Evolutionary conservation across 2,797 vertebrate genomes (phyloP).

Genomic region (Champsocephalus esox): DNA sequence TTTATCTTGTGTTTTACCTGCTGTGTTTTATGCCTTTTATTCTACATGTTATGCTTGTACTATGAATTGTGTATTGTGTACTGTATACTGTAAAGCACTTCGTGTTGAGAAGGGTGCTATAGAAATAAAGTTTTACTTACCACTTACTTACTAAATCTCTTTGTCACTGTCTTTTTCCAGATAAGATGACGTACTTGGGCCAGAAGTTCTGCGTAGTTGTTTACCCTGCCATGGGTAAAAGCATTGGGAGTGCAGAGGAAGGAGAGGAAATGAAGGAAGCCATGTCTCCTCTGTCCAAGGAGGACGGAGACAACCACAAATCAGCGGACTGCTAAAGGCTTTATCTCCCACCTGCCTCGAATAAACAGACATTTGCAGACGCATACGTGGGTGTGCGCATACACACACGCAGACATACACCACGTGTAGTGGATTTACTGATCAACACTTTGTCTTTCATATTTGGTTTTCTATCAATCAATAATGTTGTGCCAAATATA

Average conservation of each 20-base stretch:
- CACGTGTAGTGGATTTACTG: conserved; percentile 38
- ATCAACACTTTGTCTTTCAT: conserved; percentile 38
- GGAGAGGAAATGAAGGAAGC: conserved; percentile 77
- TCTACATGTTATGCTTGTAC: too few species aligned
- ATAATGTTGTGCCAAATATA: conserved; percentile 55
- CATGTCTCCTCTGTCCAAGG: conserved; percentile 76
- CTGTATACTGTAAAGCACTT: too few species aligned
- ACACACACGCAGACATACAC: conserved; percentile 46
- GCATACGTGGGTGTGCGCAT: conserved; percentile 14
- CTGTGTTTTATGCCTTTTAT: too few species aligned
- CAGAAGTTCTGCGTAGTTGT: conserved; percentile 94
- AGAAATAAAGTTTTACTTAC: too few species aligned
- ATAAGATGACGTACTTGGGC: conserved; percentile 87
- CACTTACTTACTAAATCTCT: conserved; percentile 17
- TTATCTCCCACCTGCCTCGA: conserved; percentile 1
- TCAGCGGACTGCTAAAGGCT: conserved; percentile 74
- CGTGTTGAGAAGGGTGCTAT: too few species aligned
- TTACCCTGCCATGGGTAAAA: conserved; percentile 78
- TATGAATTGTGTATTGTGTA: too few species aligned
- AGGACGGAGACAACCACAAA: conserved; percentile 73
- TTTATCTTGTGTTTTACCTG: too few species aligned
- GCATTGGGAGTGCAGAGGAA: conserved; percentile 55
- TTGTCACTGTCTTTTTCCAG: conserved; percentile 69
- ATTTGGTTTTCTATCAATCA: conserved; percentile 38
- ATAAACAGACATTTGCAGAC: conserved; percentile 40